Conservation (phyloP, 2,797 vertebrate genomes). For the Acanthopagrus latus region DNA sequence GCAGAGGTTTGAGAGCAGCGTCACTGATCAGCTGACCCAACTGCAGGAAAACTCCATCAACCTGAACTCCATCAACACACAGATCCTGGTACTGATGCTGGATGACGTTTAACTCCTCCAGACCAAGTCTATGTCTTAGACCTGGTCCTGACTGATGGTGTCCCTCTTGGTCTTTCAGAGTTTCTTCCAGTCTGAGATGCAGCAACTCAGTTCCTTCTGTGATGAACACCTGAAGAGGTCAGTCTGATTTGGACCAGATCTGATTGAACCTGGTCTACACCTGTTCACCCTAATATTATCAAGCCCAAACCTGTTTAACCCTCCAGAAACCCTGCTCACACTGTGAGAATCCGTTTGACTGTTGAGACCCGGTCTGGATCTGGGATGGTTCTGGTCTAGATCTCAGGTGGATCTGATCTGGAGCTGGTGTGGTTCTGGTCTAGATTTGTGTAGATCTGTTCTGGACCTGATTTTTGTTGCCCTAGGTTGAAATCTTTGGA, state of each 20-base stretch:
- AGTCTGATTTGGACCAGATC: not conserved
- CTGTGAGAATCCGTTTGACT: not conserved
- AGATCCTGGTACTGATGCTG: slow-evolving; percentile 57
- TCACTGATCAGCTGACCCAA: slow-evolving; percentile 83
- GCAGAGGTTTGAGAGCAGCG: slow-evolving; percentile 81
- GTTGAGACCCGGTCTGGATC: too few species aligned
- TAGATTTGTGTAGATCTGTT: not conserved
- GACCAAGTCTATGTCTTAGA: not conserved
- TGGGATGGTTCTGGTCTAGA: too few species aligned
- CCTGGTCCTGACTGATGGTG: not conserved
- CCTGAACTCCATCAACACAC: slow-evolving; percentile 84
- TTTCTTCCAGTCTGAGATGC: slow-evolving; percentile 85
- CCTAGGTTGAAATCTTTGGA: slow-evolving; percentile 53
- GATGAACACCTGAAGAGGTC: slow-evolving; percentile 86
- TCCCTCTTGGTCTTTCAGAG: slow-evolving; percentile 75
- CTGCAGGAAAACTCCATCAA: slow-evolving; percentile 82
- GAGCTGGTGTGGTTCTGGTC: too few species aligned
- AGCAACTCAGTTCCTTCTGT: slow-evolving; percentile 85
- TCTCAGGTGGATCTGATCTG: too few species aligned
- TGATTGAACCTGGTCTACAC: not conserved
- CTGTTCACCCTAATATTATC: too few species aligned
- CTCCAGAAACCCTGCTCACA: not conserved
- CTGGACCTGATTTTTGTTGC: not conserved
- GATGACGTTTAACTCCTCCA: too few species aligned
- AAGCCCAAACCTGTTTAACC: not conserved